A percentile compares a stretch with the other conserved stretches of the same genome.
phyloP scores from a whole-genome alignment of 2,113 vertebrate species.

The Sinocyclocheilus rhinocerous region DNA sequence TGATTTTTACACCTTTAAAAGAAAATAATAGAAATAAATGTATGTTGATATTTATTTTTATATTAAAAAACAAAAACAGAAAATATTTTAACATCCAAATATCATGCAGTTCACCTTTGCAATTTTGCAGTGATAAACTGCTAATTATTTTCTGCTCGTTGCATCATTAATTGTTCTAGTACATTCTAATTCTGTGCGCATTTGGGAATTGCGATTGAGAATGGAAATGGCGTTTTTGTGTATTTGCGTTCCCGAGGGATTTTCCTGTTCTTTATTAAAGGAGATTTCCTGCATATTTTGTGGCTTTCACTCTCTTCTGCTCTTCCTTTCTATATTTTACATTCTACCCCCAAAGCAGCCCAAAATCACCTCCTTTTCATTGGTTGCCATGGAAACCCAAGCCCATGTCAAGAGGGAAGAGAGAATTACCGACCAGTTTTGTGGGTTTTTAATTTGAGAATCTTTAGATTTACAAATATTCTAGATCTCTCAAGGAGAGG shows the following conservation, averaged over 20 bases:
- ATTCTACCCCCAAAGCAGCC: slow-evolving; percentile 23
- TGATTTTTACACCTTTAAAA: neutral
- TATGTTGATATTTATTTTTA: neutral
- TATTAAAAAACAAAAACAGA: neutral
- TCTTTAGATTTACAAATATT: neutral
- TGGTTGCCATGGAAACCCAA: slow-evolving; percentile 29
- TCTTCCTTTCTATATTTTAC: neutral
- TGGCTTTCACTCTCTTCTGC: neutral
- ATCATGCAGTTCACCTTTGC: neutral
- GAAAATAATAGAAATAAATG: neutral
- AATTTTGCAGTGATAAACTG: neutral
- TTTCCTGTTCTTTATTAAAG: neutral
- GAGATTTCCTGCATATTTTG: slow-evolving; percentile 25
- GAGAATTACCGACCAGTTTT: slow-evolving; percentile 5
- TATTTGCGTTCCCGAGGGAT: neutral
- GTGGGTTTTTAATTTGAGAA: neutral
- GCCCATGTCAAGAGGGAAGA: neutral
- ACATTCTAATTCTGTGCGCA: neutral
- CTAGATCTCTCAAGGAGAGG: neutral
- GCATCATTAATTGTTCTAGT: neutral
- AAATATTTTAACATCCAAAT: neutral
- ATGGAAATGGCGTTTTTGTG: neutral
- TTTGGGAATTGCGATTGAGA: neutral
- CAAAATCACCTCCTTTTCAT: neutral
- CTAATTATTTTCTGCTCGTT: neutral